These are phyloP conservation scores for Schlechtendalia chinensis DNA, from an alignment of 1,140 invertebrate genomes.

Conservation along the genomic window DNA sequence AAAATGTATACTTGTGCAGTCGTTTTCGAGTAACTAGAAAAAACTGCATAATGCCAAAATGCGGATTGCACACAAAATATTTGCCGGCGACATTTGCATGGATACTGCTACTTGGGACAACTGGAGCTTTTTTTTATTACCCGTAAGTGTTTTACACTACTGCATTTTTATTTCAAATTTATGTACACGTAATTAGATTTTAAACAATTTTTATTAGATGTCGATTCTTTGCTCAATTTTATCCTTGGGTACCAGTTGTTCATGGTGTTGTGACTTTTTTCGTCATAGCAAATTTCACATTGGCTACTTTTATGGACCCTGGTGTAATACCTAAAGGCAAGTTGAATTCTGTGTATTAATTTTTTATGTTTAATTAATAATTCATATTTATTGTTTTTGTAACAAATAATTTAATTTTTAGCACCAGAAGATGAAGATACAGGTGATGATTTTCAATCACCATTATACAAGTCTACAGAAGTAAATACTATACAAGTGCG, in stretches of 20 bases:
- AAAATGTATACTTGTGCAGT: background rate
- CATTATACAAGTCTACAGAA: conserved; percentile 96
- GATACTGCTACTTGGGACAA: conserved; percentile 85
- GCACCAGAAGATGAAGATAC: conserved; percentile 93
- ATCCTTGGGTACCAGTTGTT: conserved; percentile 86
- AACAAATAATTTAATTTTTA: conserved; percentile 56
- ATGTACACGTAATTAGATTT: background rate
- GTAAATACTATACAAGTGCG: conserved; percentile 97
- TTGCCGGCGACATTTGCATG: conserved; percentile 95
- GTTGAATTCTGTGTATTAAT: background rate
- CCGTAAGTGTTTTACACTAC: conserved; percentile 72
- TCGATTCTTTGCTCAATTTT: conserved; percentile 74
- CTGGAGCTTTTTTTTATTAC: conserved; percentile 91
- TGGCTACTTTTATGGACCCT: conserved; percentile 99
- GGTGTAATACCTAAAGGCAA: conserved; percentile 96
- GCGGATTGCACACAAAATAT: conserved; percentile 87
- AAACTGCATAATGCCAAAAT: conserved; percentile 73
- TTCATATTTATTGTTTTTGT: background rate
- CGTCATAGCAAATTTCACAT: conserved; percentile 95
- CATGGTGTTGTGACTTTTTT: conserved; percentile 95
- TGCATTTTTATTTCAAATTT: background rate
- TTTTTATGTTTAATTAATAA: background rate
- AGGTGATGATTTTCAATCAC: conserved; percentile 95
- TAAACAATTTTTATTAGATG: conserved; percentile 66
- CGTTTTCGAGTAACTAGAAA: conserved; percentile 17